These are phyloP conservation scores for Cyrtonyx montezumae DNA, from an alignment of 2,113 vertebrate species.

Conservation along the genomic window DNA sequence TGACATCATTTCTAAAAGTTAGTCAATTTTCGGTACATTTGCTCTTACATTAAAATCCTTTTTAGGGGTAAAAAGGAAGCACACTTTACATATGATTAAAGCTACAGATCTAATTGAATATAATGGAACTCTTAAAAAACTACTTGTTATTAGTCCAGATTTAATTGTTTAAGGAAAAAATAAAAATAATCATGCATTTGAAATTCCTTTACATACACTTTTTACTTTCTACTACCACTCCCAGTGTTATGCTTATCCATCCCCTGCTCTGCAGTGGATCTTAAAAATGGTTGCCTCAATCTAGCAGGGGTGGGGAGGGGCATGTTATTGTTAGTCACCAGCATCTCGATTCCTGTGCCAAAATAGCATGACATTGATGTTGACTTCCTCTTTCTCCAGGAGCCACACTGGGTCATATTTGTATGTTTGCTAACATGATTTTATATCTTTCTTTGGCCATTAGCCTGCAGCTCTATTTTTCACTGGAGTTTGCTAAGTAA, in stretches of 20 bases:
- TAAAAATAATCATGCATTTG: not conserved
- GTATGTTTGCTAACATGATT: not conserved
- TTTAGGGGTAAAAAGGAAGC: not conserved
- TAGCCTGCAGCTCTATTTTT: not conserved
- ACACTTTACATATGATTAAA: not conserved
- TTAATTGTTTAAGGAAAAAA: not conserved
- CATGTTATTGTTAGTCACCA: not conserved
- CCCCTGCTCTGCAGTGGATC: not conserved
- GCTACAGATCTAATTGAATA: not conserved
- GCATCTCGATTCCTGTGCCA: not conserved
- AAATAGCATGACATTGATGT: not conserved
- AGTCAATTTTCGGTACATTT: not conserved
- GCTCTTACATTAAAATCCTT: not conserved
- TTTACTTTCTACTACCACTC: not conserved
- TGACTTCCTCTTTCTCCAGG: not conserved
- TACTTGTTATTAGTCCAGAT: not conserved
- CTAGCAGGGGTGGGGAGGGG: rapidly evolving
- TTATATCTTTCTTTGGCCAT: not conserved
- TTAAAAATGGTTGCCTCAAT: not conserved
- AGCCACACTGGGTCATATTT: not conserved
- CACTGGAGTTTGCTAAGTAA: rapidly evolving
- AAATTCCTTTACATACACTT: not conserved
- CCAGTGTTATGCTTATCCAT: not conserved
- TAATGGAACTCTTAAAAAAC: not conserved
- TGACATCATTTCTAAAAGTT: not conserved